Evolutionary conservation across 2,797 vertebrate genomes (phyloP), one percentile per base, ranked within the genome.

Genomic region (Macrochelys suwanniensis): DNA sequence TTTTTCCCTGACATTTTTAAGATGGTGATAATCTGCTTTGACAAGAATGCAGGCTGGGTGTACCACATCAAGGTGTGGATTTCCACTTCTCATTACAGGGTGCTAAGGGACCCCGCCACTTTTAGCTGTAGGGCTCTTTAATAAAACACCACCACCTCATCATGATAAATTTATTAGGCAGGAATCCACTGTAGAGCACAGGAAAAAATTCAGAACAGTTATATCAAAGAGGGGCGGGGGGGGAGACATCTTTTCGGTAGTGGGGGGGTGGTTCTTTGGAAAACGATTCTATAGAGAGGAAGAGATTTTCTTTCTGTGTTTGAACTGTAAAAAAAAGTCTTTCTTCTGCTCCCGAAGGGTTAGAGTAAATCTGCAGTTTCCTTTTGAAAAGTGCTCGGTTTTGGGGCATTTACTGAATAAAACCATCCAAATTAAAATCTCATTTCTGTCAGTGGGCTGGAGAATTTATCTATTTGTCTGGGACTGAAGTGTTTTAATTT

Each of bases 361-460:
- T 7, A 81, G 19, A 56, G 31, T 5, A 88, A 91, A 89, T 82
- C 56, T 49, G 61, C 25, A 65, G 76, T 71, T 89, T 94, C 92
- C 85, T 79, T 93, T 65, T 91, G 89, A 93, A 89, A 92, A 89
- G 80, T 23, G 25, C 80, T 42, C 26, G 79, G 92, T 95, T 93
- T 81, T 0, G 81, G 89, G 94, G 85, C 90, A 89, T 94, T 90
- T 94, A 47, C 53, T 79, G 87, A 95, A 91, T 89, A 92, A 95
- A 97, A 92, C 85, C 85, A 65, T 61, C 80, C 49, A 53, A 88
- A 92, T 94, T 95, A 95, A 93, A 95, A 88, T 77, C 93, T 82
- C 86, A 47, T 85, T 87, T 94, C 91, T 94, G 94, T 76, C 87
- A 84, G 77, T 94, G 81, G 80, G 51, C 57, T 68, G 61, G n/a